Evolutionary conservation across 2,797 vertebrate genomes (phyloP), one percentile per base, ranked within the genome.

Genomic region (Chrosomus eos): DNA sequence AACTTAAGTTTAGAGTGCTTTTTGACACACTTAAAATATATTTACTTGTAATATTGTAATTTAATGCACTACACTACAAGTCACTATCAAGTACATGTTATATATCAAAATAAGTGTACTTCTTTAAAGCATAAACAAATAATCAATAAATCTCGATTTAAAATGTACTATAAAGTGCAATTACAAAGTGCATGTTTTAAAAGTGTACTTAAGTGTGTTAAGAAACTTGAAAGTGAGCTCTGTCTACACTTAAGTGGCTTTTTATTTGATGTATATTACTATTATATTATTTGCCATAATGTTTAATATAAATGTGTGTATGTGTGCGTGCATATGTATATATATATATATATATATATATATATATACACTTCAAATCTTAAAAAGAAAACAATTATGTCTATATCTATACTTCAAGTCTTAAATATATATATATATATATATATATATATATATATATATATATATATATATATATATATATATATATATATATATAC

Each of bases 241-340:
- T 38, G 19, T 68, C 18, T 23, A 23, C 10, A 40, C 19, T 40
- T 14, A 70, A 70, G 36, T 70, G 10, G 36, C 11, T 13, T n/a
- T 40, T 40, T 14, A 14, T 16, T 43, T 70, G 3, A n/a, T 28
- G 60, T 28, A 70, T 40, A 68, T n/a, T 38, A 5, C 45, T 45
- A 1, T 16, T 18, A 4, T 64, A 19, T 66, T 51, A 33, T 66
- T 18, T 66, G 14, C 60, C 28, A 23, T 23, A 67, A 2, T 23
- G 8, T 11, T 38, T 13, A 6, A 48, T 48, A 48, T 48, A 48
- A 48, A 48, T 48, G 45, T 48, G 14, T 16, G 14, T 16, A 4
- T 5, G 4, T 48, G 0, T 53, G 18, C n/a, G n/a, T n/a, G n/a
- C n/a, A n/a, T 53, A 0, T 7, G 6, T 7, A 1, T 6, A 4